Conservation (phyloP, 2,797 vertebrate species). For the Cuniculus paca region DNA sequence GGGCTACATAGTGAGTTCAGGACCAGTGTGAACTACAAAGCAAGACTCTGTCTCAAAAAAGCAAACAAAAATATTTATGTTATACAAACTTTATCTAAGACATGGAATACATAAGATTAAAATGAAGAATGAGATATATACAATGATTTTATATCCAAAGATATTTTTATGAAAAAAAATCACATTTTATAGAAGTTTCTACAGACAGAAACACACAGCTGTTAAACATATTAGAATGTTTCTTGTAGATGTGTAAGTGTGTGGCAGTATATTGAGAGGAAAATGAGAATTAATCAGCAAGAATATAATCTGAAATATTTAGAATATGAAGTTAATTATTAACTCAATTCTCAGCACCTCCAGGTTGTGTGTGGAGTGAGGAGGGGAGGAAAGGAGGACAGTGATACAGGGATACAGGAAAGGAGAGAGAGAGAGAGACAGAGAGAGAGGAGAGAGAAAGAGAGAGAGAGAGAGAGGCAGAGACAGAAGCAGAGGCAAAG, state of each 20-base stretch:
- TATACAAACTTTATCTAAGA: not conserved
- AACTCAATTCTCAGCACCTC: not conserved
- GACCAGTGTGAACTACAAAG: not conserved
- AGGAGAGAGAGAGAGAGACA: not conserved
- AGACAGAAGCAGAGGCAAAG: not conserved
- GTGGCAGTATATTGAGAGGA: not conserved
- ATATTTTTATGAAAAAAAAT: not conserved
- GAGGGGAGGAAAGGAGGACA: not conserved
- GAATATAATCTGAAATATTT: not conserved
- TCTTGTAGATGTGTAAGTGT: not conserved
- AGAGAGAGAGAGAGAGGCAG: not conserved
- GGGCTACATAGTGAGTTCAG: not conserved
- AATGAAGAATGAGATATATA: not conserved
- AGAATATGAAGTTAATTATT: not conserved
- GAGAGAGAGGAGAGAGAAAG: not conserved
- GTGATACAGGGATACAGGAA: not conserved
- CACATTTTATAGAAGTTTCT: not conserved
- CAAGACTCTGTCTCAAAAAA: not conserved
- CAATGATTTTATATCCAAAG: not conserved
- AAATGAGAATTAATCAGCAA: not conserved
- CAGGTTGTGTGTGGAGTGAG: not conserved
- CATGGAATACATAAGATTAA: not conserved
- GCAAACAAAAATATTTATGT: not conserved
- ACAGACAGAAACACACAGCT: not conserved
- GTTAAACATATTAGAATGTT: not conserved